Conservation (phyloP, 2,113 vertebrate species). For the Barbus barbus region DNA sequence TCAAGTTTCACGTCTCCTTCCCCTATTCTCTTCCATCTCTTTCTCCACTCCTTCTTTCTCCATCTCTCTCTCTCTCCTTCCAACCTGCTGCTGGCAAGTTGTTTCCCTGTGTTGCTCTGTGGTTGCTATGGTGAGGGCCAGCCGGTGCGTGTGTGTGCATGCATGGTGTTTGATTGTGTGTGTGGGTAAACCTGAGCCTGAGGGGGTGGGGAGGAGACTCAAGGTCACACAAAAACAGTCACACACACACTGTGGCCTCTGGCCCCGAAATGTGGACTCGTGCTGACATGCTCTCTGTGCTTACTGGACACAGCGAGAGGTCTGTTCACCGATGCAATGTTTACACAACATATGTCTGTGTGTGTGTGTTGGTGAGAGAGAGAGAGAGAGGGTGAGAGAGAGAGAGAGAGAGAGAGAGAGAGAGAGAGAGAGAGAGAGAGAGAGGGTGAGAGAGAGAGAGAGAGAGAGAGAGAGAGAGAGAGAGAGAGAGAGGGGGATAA, state of each 20-base stretch:
- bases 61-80: slow-evolving; percentile 62
- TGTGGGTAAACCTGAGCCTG: slow-evolving; percentile 28
- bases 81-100: slow-evolving; percentile 79
- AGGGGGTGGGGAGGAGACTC: slow-evolving; percentile 46
- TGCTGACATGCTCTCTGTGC: slow-evolving; percentile 21
- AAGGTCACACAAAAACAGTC: slow-evolving; percentile 52
- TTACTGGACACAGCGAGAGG: slow-evolving; percentile 39
- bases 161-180: slow-evolving; percentile 35
- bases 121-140: slow-evolving; percentile 91
- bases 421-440: not conserved
- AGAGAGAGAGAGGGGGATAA: not conserved
- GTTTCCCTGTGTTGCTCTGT: slow-evolving; percentile 87
- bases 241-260: slow-evolving; percentile 36
- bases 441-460: not conserved
- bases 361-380: slow-evolving; percentile 28
- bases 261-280: slow-evolving; percentile 35
- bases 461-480: too few species aligned
- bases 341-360: slow-evolving; percentile 52
- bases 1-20: slow-evolving; percentile 46
- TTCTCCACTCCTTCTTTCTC: slow-evolving; percentile 53
- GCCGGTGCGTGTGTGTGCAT: slow-evolving; percentile 60
- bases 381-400: not conserved
- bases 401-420: too few species aligned
- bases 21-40: slow-evolving; percentile 30
- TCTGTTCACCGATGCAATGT: slow-evolving; percentile 42